Conservation (phyloP, 1,140 invertebrate genomes). For the Heliconius melpomene region DNA sequence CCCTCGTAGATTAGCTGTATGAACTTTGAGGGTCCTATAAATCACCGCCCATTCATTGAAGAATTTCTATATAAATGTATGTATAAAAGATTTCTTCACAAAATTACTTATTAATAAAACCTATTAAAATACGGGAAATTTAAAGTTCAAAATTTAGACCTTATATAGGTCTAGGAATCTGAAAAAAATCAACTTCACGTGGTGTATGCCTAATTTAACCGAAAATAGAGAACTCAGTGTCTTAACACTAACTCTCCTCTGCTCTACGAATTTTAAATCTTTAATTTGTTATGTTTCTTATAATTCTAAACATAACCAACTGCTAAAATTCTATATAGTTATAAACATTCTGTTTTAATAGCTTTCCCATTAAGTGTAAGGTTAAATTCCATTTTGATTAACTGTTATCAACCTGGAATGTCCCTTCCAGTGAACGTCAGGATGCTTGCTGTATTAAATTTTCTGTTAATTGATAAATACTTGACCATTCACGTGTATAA, state of each 20-base stretch:
- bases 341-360: neutral
- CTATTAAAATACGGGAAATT: neutral
- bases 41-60: slow-evolving; percentile 63
- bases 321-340: neutral
- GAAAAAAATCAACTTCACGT: no score
- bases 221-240: no score
- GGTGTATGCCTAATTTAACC: no score
- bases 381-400: slow-evolving; percentile 32
- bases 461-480: slow-evolving; percentile 77
- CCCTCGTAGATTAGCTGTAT: slow-evolving; percentile 69
- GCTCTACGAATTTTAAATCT: no score
- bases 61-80: neutral
- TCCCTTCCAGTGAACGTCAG: slow-evolving; percentile 46
- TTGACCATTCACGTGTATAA: slow-evolving; percentile 73
- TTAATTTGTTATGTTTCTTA: no score
- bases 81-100: no score
- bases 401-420: slow-evolving; percentile 62
- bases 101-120: neutral
- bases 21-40: slow-evolving; percentile 59
- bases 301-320: neutral
- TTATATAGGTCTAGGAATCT: no score
- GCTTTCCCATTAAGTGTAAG: neutral
- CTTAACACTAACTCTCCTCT: no score
- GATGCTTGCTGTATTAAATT: slow-evolving; percentile 74
- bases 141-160: neutral